Evolutionary conservation across 1,140 invertebrate genomes (phyloP).

Genomic region (Drosophila yakuba): DNA sequence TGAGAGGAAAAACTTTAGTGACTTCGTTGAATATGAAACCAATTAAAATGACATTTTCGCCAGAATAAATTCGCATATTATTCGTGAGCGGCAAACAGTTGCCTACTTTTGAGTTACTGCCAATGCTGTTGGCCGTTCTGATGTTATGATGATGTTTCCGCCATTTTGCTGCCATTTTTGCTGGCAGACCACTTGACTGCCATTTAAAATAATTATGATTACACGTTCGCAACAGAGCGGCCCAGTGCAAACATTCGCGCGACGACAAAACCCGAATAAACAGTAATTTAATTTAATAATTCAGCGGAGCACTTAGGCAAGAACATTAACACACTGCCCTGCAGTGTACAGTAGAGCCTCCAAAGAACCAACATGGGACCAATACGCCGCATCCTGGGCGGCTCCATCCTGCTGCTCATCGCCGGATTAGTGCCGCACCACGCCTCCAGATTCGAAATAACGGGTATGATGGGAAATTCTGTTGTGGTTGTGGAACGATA

Average conservation of each 20-base stretch:
- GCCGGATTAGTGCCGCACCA: constrained; percentile 55
- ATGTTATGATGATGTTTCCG: constrained; percentile 2
- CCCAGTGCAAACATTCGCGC: constrained; percentile 23
- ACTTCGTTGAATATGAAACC: constrained; percentile 5
- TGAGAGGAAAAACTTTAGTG: constrained; percentile 4
- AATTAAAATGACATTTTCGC: constrained; percentile 25
- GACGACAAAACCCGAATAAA: constrained; percentile 40
- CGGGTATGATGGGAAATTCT: constrained; percentile 21
- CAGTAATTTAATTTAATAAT: constrained; percentile 75
- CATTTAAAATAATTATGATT: constrained; percentile 73
- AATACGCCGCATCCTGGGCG: constrained; percentile 61
- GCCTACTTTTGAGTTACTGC: constrained; percentile 49
- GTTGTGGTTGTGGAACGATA: constrained; percentile 9
- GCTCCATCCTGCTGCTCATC: constrained; percentile 61
- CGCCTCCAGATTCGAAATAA: background rate
- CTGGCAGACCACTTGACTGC: constrained; percentile 35
- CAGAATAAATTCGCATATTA: constrained; percentile 3
- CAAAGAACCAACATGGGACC: constrained; percentile 68
- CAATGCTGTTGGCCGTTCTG: constrained; percentile 1
- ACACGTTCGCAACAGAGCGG: constrained; percentile 25
- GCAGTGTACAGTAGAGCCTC: constrained; percentile 8
- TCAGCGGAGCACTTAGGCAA: constrained; percentile 62
- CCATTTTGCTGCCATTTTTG: constrained; percentile 25
- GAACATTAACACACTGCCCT: constrained; percentile 45
- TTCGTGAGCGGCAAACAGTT: constrained; percentile 29